A percentile compares a stretch with the other conserved stretches of the same genome.
These are phyloP conservation scores for Pelvicachromis taeniatus DNA, from an alignment of 2,113 vertebrate genomes.

Conservation along the genomic window DNA sequence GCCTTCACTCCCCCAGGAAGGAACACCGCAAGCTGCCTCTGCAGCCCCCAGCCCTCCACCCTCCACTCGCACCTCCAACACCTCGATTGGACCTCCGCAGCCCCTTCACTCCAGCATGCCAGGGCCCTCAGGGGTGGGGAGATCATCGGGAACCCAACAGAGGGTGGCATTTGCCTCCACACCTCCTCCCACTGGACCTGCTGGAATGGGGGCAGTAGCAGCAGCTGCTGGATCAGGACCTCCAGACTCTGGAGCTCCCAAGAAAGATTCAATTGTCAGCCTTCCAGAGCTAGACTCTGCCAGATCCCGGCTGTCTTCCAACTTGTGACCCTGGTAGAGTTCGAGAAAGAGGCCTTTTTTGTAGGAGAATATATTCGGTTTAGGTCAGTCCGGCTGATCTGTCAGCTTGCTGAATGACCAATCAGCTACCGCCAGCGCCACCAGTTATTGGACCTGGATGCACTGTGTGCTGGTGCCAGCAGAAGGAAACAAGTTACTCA, in stretches of 20 bases:
- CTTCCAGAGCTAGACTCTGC: conserved; percentile 86
- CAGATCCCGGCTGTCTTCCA: conserved; percentile 91
- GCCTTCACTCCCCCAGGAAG: conserved; percentile 87
- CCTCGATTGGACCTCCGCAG: conserved; percentile 74
- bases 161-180: conserved; percentile 73
- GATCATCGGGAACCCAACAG: conserved; percentile 57
- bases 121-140: conserved; percentile 70
- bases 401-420: conserved; percentile 50
- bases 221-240: conserved; percentile 62
- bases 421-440: conserved; percentile 44
- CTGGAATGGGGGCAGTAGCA: conserved; percentile 54
- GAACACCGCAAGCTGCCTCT: conserved; percentile 62
- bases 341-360: conserved; percentile 70
- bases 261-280: conserved; percentile 83
- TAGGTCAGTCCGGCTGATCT: conserved; percentile 55
- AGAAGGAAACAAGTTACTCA: conserved; percentile 58
- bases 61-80: conserved; percentile 75
- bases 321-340: conserved; percentile 88
- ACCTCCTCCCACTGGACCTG: conserved; percentile 53
- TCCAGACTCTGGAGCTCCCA: conserved; percentile 77
- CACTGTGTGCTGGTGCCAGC: conserved; percentile 56
- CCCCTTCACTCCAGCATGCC: conserved; percentile 59
- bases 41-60: conserved; percentile 75
- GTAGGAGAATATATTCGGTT: conserved; percentile 62
- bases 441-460: conserved; percentile 49